Evolutionary conservation across 1,140 invertebrate species (phyloP).

Genomic region (Monochamus saltuarius): DNA sequence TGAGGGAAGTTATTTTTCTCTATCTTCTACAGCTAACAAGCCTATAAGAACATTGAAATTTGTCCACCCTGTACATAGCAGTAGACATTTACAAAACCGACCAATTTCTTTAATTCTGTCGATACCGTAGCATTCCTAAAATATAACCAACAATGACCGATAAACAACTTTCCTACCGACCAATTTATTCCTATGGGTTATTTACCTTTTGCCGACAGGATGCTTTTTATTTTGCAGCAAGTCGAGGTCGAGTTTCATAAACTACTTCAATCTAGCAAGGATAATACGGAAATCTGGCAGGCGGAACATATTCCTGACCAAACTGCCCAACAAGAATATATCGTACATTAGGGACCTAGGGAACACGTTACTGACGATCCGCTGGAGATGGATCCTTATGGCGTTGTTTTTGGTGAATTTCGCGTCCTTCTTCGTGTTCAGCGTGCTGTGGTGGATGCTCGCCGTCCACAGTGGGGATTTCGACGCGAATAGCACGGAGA

Average conservation of each 20-base stretch:
- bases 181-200: too few relatives aligned
- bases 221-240: constrained; percentile 20
- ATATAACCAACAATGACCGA: too few relatives aligned
- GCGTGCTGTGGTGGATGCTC: constrained; percentile 38
- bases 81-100: too few relatives aligned
- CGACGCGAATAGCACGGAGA: constrained; percentile 18
- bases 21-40: too few relatives aligned
- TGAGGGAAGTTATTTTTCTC: too few relatives aligned
- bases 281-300: constrained; percentile 39
- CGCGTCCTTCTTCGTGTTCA: constrained; percentile 37
- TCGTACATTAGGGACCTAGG: constrained; percentile 62
- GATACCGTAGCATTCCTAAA: too few relatives aligned
- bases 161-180: too few relatives aligned
- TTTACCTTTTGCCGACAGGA: background rate
- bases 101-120: too few relatives aligned
- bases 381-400: constrained; percentile 63
- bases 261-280: constrained; percentile 23
- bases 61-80: too few relatives aligned
- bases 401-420: constrained; percentile 50
- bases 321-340: constrained; percentile 34
- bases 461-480: constrained; percentile 40
- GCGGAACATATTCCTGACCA: constrained; percentile 33
- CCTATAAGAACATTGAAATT: too few relatives aligned
- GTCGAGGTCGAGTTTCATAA: constrained; percentile 22
- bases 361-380: constrained; percentile 61